These are phyloP conservation scores for Andrena chrysosceles DNA, from an alignment of 2,888 invertebrate species.

Conservation along the genomic window DNA sequence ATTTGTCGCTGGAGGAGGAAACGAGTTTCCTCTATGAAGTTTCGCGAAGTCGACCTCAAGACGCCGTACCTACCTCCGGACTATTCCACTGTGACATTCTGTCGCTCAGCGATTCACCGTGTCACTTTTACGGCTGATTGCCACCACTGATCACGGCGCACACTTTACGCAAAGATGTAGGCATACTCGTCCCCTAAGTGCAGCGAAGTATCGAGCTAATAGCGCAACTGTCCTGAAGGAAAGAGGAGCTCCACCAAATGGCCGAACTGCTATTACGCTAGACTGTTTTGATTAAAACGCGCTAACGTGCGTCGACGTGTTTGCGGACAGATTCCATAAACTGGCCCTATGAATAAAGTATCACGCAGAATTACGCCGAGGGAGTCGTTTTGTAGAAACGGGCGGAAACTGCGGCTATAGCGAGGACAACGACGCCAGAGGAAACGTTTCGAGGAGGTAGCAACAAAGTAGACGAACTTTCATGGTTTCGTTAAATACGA, in stretches of 20 bases:
- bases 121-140: neutral
- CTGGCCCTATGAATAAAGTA: conserved; percentile 26
- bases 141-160: neutral
- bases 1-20: conserved; percentile 27
- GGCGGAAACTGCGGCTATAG: neutral
- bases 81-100: conserved; percentile 3
- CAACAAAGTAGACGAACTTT: neutral
- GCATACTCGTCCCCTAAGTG: neutral
- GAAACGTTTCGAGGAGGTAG: no score
- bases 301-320: conserved; percentile 14
- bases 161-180: no score
- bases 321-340: neutral
- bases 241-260: neutral
- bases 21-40: conserved; percentile 40
- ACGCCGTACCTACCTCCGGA: neutral
- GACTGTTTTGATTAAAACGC: conserved; percentile 34
- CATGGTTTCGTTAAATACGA: neutral
- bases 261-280: conserved; percentile 14
- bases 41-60: conserved; percentile 27
- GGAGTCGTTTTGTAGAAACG: neutral
- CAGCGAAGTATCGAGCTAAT: neutral
- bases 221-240: neutral
- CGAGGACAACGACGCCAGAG: neutral
- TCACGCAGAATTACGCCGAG: conserved; percentile 1
- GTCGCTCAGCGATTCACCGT: neutral